Evolutionary conservation across 2,888 invertebrate species (phyloP).

Genomic region (Oxycera nigricornis): DNA sequence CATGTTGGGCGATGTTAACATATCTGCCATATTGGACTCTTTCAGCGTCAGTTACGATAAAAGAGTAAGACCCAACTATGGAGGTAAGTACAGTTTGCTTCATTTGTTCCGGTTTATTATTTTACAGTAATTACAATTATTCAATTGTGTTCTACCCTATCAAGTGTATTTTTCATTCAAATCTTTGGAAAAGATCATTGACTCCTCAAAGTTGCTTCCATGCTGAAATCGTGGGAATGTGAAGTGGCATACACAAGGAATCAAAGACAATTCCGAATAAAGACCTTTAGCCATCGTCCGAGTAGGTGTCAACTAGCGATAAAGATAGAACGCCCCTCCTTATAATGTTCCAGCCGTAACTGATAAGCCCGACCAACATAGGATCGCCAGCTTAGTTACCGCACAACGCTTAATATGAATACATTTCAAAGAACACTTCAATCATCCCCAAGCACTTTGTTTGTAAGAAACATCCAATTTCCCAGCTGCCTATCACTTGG

Average conservation of each 20-base stretch:
- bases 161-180: not conserved
- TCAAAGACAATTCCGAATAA: too few relatives aligned
- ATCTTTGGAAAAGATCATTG: too few relatives aligned
- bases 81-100: constrained; percentile 73
- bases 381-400: too few relatives aligned
- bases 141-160: not conserved
- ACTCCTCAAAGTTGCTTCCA: too few relatives aligned
- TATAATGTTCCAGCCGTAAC: too few relatives aligned
- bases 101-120: constrained; percentile 13
- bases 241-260: too few relatives aligned
- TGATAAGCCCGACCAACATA: too few relatives aligned
- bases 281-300: too few relatives aligned
- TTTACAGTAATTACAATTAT: not conserved
- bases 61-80: constrained; percentile 99
- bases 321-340: too few relatives aligned
- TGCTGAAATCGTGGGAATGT: too few relatives aligned
- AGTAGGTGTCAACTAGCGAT: too few relatives aligned
- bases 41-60: constrained; percentile 98
- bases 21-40: constrained; percentile 93
- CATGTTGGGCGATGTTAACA: constrained; percentile 92
- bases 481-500: constrained; percentile 6
- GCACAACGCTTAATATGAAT: not conserved
- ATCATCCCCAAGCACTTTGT: not conserved
- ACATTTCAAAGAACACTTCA: not conserved
- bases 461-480: constrained; percentile 28